Base-by-base conservation (phyloP, 2,888 invertebrate genomes). In the Lordiphosa fenestrarum region DNA sequence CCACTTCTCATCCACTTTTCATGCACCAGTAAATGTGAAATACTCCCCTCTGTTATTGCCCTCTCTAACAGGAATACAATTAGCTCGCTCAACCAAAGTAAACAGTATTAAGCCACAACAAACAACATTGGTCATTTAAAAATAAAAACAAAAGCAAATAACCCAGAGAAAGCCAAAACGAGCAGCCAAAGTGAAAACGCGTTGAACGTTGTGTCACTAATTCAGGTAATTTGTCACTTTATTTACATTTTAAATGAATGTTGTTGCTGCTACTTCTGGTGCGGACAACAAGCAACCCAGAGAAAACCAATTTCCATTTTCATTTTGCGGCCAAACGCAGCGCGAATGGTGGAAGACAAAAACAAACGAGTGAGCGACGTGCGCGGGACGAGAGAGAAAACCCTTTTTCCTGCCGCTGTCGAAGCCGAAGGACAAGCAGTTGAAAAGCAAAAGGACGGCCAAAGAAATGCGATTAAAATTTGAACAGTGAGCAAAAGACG, bases 171-270 rank as follows among this genome's bases (percentile, higher is more conserved):
- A 59, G 30, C 46, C 37, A 47, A 63, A 69, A 64, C 13, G 55
- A 58, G 64, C 61, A 69, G 61, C 19, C 33, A 46, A 59, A 36
- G 54, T 41, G 53, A 62, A 65, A 68, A 66, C 57, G 61, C 68
- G 65, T 52, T 72, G 71, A 73, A 73, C 59, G 76, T 62, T 61
- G 72, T 77, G 73, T 69, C 82, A 73, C 74, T 80, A 80, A 83
- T 83, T 78, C 78, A 82, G 80, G 80, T 80, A 83, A 80, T 80
- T 80, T 80, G 80, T 80, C 83, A 83, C 83, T 80, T 75, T 80
- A 83, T 83, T 80, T 80, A 80, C 83, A 83, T 80, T 80, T 80
- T 64, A 82, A 80, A 81, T 78, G 69, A 73, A 73, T 81, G 72
- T 70, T 68, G 61, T 52, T 67, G 58, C 65, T 69, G 47, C 21